These are phyloP conservation scores for Ptychodera flava DNA, from an alignment of 35 echinoderm and acorn worm species.

Conservation along the genomic window DNA sequence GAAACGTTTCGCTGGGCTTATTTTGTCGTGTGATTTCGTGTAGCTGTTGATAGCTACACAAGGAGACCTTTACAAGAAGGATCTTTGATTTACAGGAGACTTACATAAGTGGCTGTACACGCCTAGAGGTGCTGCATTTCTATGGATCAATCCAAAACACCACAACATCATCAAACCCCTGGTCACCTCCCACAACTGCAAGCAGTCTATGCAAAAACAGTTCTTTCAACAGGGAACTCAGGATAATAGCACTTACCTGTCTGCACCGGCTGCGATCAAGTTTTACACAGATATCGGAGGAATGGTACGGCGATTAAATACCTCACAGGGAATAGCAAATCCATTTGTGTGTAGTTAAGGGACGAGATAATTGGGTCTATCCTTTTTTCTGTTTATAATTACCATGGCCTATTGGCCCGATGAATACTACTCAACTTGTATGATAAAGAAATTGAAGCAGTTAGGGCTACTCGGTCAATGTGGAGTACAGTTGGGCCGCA, in stretches of 20 bases:
- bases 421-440: too few relatives aligned
- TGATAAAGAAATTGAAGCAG: too few relatives aligned
- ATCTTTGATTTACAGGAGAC: constrained; percentile 26
- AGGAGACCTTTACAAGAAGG: too few relatives aligned
- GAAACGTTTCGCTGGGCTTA: too few relatives aligned
- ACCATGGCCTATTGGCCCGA: too few relatives aligned
- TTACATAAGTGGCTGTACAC: constrained; percentile 55
- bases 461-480: too few relatives aligned
- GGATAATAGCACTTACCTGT: constrained; percentile 10
- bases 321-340: background rate
- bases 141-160: constrained; percentile 43
- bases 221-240: constrained; percentile 12
- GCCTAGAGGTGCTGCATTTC: constrained; percentile 29
- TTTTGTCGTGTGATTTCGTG: too few relatives aligned
- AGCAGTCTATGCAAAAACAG: background rate
- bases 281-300: constrained; percentile 20
- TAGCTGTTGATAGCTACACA: too few relatives aligned
- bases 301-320: background rate
- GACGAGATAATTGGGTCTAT: too few relatives aligned
- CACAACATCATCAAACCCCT: constrained; percentile 23
- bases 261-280: constrained; percentile 16
- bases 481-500: too few relatives aligned
- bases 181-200: constrained; percentile 37
- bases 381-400: too few relatives aligned
- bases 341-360: too few relatives aligned